Evolutionary conservation across 2,113 vertebrate species (phyloP).

Genomic region (Heloderma charlesbogerti): DNA sequence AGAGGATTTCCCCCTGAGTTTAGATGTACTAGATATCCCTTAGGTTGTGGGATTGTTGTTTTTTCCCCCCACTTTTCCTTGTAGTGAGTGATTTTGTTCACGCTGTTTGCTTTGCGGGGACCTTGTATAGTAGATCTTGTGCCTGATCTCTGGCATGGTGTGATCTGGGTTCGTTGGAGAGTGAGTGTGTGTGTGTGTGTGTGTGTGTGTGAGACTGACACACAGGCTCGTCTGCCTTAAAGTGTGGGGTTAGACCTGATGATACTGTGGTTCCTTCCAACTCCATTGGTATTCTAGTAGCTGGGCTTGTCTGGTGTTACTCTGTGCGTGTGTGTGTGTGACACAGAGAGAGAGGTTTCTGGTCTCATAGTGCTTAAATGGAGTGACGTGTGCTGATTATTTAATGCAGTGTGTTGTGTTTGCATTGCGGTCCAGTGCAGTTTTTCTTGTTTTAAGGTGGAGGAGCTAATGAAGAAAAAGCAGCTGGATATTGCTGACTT

Average conservation of each 20-base stretch:
- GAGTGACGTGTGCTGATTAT: not conserved
- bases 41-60: not conserved
- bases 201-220: not conserved
- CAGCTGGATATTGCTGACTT: slow-evolving; percentile 93
- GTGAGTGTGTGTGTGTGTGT: not conserved
- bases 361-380: not conserved
- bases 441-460: slow-evolving; percentile 75
- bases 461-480: slow-evolving; percentile 91
- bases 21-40: not conserved
- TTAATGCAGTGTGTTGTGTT: not conserved
- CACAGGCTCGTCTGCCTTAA: not conserved
- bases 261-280: too few relatives aligned
- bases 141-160: not conserved
- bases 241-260: too few relatives aligned
- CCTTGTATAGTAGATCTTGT: not conserved
- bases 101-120: not conserved
- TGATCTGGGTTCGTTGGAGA: too few relatives aligned
- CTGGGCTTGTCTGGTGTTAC: too few relatives aligned
- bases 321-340: too few relatives aligned
- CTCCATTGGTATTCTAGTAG: too few relatives aligned
- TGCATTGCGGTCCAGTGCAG: not conserved
- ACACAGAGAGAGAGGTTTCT: too few relatives aligned
- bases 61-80: not conserved
- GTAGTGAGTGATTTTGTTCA: not conserved
- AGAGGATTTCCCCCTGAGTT: not conserved